Conservation (phyloP, 2,113 vertebrate genomes). For the Callocephalon fimbriatum region DNA sequence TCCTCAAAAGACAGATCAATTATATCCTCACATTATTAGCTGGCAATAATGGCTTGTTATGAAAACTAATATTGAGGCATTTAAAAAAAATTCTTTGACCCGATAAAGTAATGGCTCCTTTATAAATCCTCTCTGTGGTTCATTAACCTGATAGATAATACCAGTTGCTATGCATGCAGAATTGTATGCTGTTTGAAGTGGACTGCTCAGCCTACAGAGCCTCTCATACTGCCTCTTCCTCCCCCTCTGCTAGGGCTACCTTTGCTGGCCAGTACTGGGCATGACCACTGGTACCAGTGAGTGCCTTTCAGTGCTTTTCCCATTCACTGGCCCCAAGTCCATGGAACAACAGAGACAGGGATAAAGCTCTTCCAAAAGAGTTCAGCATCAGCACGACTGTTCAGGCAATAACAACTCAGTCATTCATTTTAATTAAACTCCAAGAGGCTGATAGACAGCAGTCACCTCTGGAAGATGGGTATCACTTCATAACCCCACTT, state of each 20-base stretch:
- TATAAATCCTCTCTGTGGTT: not conserved
- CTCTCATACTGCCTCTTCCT: not conserved
- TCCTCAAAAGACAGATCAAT: not conserved
- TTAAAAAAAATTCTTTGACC: not conserved
- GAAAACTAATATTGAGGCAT: not conserved
- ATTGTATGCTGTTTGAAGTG: not conserved
- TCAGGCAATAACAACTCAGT: not conserved
- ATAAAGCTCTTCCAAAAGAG: not conserved
- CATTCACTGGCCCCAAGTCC: not conserved
- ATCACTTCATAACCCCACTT: not conserved
- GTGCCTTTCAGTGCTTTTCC: not conserved
- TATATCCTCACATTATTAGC: not conserved
- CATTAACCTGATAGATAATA: not conserved
- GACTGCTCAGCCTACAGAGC: not conserved
- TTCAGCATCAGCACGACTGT: not conserved
- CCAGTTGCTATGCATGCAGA: not conserved
- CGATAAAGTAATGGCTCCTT: not conserved
- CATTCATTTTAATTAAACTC: constrained; percentile 3
- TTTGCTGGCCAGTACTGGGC: not conserved
- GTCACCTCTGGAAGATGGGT: not conserved
- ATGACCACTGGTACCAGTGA: not conserved
- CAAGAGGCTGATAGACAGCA: not conserved
- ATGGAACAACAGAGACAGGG: not conserved
- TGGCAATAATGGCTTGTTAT: not conserved
- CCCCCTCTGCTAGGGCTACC: not conserved